Evolutionary conservation across 2,113 vertebrate species (phyloP).

Genomic region (Dendropsophus ebraccatus): DNA sequence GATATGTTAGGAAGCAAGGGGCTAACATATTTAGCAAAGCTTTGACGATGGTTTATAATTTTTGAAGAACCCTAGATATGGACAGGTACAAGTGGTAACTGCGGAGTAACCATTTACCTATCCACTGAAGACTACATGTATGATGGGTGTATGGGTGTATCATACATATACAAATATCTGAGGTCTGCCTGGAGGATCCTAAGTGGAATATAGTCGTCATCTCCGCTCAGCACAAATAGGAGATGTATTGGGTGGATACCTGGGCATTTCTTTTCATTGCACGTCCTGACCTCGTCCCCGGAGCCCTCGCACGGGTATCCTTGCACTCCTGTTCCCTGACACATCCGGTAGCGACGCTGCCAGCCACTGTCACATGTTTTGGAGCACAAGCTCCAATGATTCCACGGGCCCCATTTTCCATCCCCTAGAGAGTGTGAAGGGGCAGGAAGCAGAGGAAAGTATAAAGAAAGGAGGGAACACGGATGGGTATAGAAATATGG

Average conservation of each 20-base stretch:
- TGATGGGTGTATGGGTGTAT: too few relatives aligned
- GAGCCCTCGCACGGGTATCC: conserved; percentile 92
- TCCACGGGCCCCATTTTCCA: conserved; percentile 96
- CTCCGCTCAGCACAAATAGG: conserved; percentile 46
- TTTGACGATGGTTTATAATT: neutral
- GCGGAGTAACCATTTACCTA: neutral
- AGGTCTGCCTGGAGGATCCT: neutral
- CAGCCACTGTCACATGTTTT: conserved; percentile 96
- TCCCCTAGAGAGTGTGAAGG: conserved; percentile 71
- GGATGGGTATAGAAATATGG: accelerated
- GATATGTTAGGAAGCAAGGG: too few relatives aligned
- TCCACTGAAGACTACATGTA: neutral
- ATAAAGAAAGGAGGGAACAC: conserved; percentile 34
- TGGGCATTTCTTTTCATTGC: conserved; percentile 97
- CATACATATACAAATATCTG: neutral
- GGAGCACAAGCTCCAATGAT: conserved; percentile 94
- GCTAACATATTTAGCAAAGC: too few relatives aligned
- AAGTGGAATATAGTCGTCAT: too few relatives aligned
- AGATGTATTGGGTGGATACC: conserved; percentile 70
- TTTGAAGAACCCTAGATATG: too few relatives aligned
- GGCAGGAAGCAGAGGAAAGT: conserved; percentile 45
- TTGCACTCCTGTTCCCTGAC: conserved; percentile 85
- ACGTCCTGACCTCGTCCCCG: conserved; percentile 93
- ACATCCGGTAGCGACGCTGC: conserved; percentile 96
- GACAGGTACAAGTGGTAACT: too few relatives aligned